A percentile compares a stretch with the other conserved stretches of the same genome.
Evolutionary conservation across 1,140 invertebrate species (phyloP).

Genomic region (Sinonovacula constricta): DNA sequence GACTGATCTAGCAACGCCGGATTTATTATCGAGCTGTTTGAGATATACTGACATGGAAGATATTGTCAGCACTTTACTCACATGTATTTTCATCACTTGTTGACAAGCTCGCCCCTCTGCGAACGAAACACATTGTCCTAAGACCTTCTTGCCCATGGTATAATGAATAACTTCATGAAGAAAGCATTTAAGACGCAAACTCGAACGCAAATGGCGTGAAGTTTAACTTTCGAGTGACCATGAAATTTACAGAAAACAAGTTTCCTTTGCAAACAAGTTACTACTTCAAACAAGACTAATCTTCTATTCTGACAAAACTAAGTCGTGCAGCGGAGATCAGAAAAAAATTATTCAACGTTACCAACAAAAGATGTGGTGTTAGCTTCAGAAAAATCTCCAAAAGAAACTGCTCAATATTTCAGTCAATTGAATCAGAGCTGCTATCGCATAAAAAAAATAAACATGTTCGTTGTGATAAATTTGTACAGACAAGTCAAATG

Average conservation of each 20-base stretch:
- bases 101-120: conserved; percentile 31
- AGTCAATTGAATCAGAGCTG: no score
- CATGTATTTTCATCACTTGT: background rate
- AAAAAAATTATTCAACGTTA: conserved; percentile 26
- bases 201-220: conserved; percentile 32
- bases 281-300: conserved; percentile 6
- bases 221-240: conserved; percentile 12
- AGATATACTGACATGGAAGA: background rate
- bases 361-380: conserved; percentile 2
- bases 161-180: conserved; percentile 32
- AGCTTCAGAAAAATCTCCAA: conserved; percentile 8
- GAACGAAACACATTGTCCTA: conserved; percentile 28
- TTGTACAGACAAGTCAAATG: background rate
- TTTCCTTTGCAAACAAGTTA: conserved; percentile 9
- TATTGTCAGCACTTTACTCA: background rate
- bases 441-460: background rate
- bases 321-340: conserved; percentile 15
- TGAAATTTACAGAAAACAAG: conserved; percentile 32
- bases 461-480: background rate
- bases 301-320: conserved; percentile 33
- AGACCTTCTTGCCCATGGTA: conserved; percentile 39
- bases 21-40: background rate
- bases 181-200: conserved; percentile 23
- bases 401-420: conserved; percentile 21
- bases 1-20: conserved; percentile 10